These are phyloP conservation scores for Lasioglossum pauxillum DNA, from an alignment of 2,888 invertebrate species.

Conservation along the genomic window DNA sequence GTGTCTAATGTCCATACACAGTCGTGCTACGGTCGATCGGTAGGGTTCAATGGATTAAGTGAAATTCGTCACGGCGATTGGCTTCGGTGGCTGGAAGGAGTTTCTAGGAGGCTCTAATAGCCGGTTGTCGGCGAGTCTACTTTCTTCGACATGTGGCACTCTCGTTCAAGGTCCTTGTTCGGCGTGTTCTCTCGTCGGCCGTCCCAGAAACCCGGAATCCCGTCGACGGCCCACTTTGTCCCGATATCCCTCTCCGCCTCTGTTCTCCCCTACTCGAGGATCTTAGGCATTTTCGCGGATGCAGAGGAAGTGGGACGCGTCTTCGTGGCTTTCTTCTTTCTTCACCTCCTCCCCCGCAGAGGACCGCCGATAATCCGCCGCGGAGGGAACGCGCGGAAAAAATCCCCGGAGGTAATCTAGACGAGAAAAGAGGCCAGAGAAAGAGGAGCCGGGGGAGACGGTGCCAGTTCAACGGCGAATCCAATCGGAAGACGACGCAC, in stretches of 20 bases:
- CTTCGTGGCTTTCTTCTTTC: constrained; percentile 59
- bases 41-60: constrained; percentile 43
- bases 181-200: constrained; percentile 62
- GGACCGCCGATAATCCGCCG: neutral
- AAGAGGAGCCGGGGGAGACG: constrained; percentile 34
- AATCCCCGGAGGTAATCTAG: constrained; percentile 29
- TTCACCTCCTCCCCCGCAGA: constrained; percentile 10
- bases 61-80: constrained; percentile 47
- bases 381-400: constrained; percentile 25
- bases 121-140: constrained; percentile 80
- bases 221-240: constrained; percentile 58
- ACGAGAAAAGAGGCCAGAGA: constrained; percentile 35
- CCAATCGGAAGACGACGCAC: constrained; percentile 66
- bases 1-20: neutral
- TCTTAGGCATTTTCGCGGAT: constrained; percentile 63
- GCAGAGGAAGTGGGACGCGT: constrained; percentile 65
- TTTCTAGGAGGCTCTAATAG: constrained; percentile 66
- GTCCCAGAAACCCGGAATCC: constrained; percentile 82
- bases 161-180: constrained; percentile 79
- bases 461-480: constrained; percentile 5
- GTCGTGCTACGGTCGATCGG: neutral
- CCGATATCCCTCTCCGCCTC: constrained; percentile 20
- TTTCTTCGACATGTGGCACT: constrained; percentile 80
- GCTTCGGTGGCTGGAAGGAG: constrained; percentile 7
- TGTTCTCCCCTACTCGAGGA: neutral